phyloP scores from a whole-genome alignment of 2,113 vertebrate species.

The Helogale parvula region DNA sequence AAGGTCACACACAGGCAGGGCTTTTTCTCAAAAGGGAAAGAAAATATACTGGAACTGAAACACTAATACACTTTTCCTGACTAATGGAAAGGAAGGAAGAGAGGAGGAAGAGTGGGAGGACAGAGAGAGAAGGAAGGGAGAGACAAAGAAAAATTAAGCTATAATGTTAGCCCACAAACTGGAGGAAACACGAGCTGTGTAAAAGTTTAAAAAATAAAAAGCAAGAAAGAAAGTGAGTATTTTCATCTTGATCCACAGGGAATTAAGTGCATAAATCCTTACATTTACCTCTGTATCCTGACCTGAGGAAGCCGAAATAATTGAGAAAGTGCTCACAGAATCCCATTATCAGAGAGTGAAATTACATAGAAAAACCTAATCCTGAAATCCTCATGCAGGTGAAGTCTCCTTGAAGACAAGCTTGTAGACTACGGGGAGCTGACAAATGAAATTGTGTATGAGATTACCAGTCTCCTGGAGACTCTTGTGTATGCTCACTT shows the following conservation, averaged over 20 bases:
- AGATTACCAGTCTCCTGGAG: neutral
- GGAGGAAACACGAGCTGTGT: neutral
- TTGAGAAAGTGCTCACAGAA: conserved; percentile 24
- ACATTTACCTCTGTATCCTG: conserved; percentile 19
- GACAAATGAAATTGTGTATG: conserved; percentile 5
- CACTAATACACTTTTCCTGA: neutral
- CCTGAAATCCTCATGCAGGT: conserved; percentile 46
- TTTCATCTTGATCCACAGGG: conserved; percentile 17
- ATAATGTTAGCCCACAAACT: neutral
- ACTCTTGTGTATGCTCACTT: conserved; percentile 40
- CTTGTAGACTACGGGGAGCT: neutral
- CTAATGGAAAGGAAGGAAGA: neutral
- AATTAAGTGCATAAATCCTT: conserved; percentile 48
- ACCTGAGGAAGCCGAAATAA: conserved; percentile 41
- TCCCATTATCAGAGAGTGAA: conserved; percentile 45
- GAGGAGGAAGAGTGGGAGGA: neutral
- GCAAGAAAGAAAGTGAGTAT: conserved; percentile 19
- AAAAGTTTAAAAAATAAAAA: conserved; percentile 27
- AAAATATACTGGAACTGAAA: neutral
- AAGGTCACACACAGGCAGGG: neutral
- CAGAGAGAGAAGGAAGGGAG: accelerated
- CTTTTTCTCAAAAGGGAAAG: neutral
- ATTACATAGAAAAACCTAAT: conserved; percentile 54
- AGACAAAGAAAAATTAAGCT: neutral
- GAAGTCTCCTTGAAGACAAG: conserved; percentile 33